Evolutionary conservation across 2,113 vertebrate genomes (phyloP).

Genomic region (Scytalopus superciliaris): DNA sequence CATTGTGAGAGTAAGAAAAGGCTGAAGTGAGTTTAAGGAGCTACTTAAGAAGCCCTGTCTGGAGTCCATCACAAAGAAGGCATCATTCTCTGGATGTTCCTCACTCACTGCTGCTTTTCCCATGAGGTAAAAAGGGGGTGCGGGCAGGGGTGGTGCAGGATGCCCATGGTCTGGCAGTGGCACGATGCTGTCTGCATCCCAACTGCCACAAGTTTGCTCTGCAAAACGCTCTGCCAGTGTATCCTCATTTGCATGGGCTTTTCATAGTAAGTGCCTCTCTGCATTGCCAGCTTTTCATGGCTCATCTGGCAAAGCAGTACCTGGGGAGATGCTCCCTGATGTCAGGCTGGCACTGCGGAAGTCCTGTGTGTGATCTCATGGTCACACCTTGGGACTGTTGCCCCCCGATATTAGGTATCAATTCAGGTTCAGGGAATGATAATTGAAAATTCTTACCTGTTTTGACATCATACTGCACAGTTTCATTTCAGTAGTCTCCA

Average conservation of each 20-base stretch:
- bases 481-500: not conserved
- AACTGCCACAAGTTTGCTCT: not conserved
- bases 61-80: not conserved
- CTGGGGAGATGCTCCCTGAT: not conserved
- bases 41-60: not conserved
- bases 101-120: fast-evolving
- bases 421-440: not conserved
- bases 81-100: not conserved
- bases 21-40: not conserved
- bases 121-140: not conserved
- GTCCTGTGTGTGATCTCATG: not conserved
- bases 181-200: not conserved
- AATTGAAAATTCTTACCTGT: not conserved
- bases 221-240: not conserved
- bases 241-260: fast-evolving
- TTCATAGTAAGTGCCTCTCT: not conserved
- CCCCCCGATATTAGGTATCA: not conserved
- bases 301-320: not conserved
- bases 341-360: not conserved
- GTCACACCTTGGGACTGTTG: not conserved
- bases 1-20: not conserved
- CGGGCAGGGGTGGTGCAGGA: not conserved
- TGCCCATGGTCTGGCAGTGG: not conserved
- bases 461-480: not conserved
- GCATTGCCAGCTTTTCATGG: not conserved